phyloP scores from a whole-genome alignment of 2,113 vertebrate species.

The Malurus cyaneus region DNA sequence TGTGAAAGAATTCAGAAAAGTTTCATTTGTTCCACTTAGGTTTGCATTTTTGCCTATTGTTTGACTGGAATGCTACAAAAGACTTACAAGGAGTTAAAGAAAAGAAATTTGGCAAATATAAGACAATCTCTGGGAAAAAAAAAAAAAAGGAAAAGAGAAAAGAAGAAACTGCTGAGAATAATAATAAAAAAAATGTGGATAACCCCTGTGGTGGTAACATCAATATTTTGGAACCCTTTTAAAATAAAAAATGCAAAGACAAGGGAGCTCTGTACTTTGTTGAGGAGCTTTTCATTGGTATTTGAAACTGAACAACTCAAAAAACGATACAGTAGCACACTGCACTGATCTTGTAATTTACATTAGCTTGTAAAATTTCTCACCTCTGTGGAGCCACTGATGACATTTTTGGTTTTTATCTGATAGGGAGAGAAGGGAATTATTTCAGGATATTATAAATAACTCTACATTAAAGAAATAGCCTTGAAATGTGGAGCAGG shows the following conservation, averaged over 20 bases:
- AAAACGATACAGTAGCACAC: neutral
- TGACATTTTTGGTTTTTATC: slow-evolving; percentile 24
- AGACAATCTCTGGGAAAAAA: neutral
- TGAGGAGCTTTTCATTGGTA: neutral
- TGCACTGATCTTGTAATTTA: slow-evolving; percentile 26
- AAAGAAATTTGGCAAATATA: slow-evolving; percentile 54
- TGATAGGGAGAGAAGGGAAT: neutral
- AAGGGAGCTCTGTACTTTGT: slow-evolving; percentile 19
- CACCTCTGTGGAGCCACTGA: slow-evolving; percentile 1
- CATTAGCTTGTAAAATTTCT: slow-evolving; percentile 38
- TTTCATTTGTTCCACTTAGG: slow-evolving; percentile 71
- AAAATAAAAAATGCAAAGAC: slow-evolving; percentile 37
- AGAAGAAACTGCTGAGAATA: neutral
- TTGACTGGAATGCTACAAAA: slow-evolving; percentile 33
- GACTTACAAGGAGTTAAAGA: slow-evolving; percentile 5
- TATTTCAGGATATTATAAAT: slow-evolving; percentile 22
- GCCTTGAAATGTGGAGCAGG: neutral
- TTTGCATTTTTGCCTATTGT: slow-evolving; percentile 65
- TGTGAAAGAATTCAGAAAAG: slow-evolving; percentile 67
- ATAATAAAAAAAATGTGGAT: slow-evolving; percentile 13
- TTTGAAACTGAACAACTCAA: slow-evolving; percentile 38
- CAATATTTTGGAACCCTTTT: slow-evolving; percentile 44
- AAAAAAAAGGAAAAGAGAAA: neutral
- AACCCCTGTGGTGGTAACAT: slow-evolving; percentile 40
- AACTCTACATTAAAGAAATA: neutral